Evolutionary conservation across 2,888 invertebrate species (phyloP).

Genomic region (Melangyna quadrimaculata): DNA sequence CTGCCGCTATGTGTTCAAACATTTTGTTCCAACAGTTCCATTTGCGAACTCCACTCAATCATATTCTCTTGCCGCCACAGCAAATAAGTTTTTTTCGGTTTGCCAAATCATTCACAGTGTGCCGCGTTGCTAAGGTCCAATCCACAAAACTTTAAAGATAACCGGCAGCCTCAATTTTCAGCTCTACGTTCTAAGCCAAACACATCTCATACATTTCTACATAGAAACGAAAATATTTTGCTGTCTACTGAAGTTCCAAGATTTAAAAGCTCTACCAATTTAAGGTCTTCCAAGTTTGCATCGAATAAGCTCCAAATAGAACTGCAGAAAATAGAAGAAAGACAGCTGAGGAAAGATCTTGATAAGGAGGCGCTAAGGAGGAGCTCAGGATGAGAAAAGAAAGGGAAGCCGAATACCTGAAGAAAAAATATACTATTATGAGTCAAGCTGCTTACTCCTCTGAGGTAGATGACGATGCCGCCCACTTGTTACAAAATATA

Average conservation of each 20-base stretch:
- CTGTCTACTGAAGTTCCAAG: neutral
- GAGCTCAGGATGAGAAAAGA: neutral
- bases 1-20: too few species aligned
- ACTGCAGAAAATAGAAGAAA: slow-evolving; percentile 29
- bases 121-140: too few species aligned
- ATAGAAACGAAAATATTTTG: neutral
- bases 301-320: slow-evolving; percentile 24
- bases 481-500: neutral
- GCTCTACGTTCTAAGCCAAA: too few species aligned
- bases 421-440: slow-evolving; percentile 4
- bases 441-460: neutral
- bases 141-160: too few species aligned
- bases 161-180: too few species aligned
- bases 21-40: too few species aligned
- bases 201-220: neutral
- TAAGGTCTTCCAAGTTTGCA: slow-evolving; percentile 5
- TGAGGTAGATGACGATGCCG: neutral
- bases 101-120: too few species aligned
- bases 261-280: neutral
- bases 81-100: too few species aligned
- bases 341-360: slow-evolving; percentile 3
- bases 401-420: slow-evolving; percentile 1
- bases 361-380: slow-evolving; percentile 13
- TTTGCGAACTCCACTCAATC: neutral
- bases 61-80: too few species aligned